Evolutionary conservation across 2,797 vertebrate species (phyloP), one percentile per base, ranked within the genome.

Genomic region (Sylvilagus floridanus): DNA sequence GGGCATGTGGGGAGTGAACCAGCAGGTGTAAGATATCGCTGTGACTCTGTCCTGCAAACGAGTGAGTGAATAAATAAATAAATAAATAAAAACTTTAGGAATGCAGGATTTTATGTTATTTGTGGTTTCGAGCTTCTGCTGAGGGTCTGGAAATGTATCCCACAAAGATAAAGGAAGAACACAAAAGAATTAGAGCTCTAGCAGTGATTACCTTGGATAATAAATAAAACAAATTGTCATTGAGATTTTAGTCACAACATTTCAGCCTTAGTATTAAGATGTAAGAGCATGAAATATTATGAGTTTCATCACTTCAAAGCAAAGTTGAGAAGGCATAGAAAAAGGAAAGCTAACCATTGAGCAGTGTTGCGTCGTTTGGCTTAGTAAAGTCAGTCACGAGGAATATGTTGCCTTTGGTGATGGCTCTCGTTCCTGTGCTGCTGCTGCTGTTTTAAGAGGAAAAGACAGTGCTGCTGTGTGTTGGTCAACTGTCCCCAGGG

Each of bases 171-270:
- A 75, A 3, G 37, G 21, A 2, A 6, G 63, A 30, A 76, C 1
- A 60, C 12, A 92, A 66, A 91, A 76, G 77, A 7, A 4, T 63
- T 50, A 8, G 62, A 65, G 89, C 54, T 42, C 72, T 91, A 95
- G 47, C 79, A 79, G 37, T 68, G 14, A 65, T 52, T 88, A 52
- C 5, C 19, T 47, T 35, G 28, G 1, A 5, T 1, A 81, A 72
- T 72, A 91, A 35, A 52, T 37, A n/a, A 57, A 69, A 76, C 65
- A 1, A 75, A 50, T 47, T 86, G 0, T 42, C 8, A 50, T 77
- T 83, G 87, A 22, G 4, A 37, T 30, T 89, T 77, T 52, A 82
- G n/a, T 76, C 50, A 11, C 50, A 69, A 82, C 72, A 79, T 71
- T 22, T 32, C 62, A 76, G 7, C 30, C 7, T 88, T 47, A 35